A percentile compares a stretch with the other conserved stretches of the same genome.
Evolutionary conservation across 2,113 vertebrate genomes (phyloP).

Genomic region (Thermophis baileyi): DNA sequence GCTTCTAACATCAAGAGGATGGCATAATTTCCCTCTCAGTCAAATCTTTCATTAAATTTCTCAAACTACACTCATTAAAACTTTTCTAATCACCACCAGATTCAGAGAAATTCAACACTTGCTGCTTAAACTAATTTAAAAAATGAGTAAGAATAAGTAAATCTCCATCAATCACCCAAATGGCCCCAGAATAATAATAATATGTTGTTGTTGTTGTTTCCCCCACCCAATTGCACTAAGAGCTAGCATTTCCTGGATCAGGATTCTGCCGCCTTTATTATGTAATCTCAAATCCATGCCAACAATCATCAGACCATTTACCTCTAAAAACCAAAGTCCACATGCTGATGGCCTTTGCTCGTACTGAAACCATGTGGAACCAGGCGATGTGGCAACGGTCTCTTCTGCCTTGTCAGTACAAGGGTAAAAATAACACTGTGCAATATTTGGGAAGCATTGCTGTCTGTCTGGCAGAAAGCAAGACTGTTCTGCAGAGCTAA

Average conservation of each 20-base stretch:
- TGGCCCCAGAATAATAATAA: background rate
- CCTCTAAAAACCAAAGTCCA: constrained; percentile 27
- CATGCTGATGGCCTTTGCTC: constrained; percentile 45
- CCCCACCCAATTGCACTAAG: background rate
- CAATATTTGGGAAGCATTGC: background rate
- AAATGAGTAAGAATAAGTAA: background rate
- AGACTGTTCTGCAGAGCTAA: background rate
- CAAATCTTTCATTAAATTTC: background rate
- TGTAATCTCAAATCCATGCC: background rate
- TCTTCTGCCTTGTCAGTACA: background rate
- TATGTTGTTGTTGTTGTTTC: background rate
- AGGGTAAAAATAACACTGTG: background rate
- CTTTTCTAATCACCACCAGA: background rate
- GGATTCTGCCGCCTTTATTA: background rate
- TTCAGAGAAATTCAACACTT: background rate
- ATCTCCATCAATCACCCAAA: background rate
- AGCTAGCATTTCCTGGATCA: background rate
- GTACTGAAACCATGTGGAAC: background rate
- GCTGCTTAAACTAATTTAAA: background rate
- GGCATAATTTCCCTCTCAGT: background rate
- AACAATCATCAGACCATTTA: background rate
- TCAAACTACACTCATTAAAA: background rate
- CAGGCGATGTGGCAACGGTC: constrained; percentile 16
- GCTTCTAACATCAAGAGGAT: background rate
- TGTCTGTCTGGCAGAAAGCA: background rate